Conservation (phyloP, 2,797 vertebrate species). For the Gymnodraco acuticeps region DNA sequence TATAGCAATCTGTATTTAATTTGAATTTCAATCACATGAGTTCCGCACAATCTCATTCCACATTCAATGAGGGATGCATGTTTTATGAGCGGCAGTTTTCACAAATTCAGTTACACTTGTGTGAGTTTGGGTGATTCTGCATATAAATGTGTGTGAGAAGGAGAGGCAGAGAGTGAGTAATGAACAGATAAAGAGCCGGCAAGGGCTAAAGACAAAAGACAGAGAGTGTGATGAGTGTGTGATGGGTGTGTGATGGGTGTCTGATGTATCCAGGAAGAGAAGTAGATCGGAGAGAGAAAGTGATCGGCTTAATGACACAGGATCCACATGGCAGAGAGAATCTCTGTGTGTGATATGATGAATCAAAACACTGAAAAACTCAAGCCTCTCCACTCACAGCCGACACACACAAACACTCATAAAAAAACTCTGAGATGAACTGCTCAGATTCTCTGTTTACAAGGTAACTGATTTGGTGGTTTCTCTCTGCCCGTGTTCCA, state of each 20-base stretch:
- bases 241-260: not conserved
- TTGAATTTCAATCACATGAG: conserved; percentile 37
- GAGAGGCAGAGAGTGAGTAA: conserved; percentile 34
- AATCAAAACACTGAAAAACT: conserved; percentile 70
- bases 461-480: conserved; percentile 29
- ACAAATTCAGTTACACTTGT: conserved; percentile 34
- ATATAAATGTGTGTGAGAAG: conserved; percentile 9
- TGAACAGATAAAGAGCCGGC: conserved; percentile 46
- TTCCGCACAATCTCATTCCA: conserved; percentile 20
- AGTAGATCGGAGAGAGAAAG: conserved; percentile 42
- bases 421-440: conserved; percentile 54
- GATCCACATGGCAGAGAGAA: conserved; percentile 67
- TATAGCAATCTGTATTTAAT: conserved; percentile 36
- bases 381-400: conserved; percentile 45
- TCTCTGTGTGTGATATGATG: conserved; percentile 69
- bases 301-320: conserved; percentile 77
- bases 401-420: conserved; percentile 11
- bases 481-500: conserved; percentile 27
- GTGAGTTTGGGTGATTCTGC: conserved; percentile 7
- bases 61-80: conserved; percentile 35
- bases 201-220: conserved; percentile 47
- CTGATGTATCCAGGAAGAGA: conserved; percentile 36
- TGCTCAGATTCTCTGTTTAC: conserved; percentile 42
- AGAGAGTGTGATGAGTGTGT: conserved; percentile 10
- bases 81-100: conserved; percentile 47